These are phyloP conservation scores for Lophotis ruficrista DNA, from an alignment of 2,113 vertebrate species.

Conservation along the genomic window DNA sequence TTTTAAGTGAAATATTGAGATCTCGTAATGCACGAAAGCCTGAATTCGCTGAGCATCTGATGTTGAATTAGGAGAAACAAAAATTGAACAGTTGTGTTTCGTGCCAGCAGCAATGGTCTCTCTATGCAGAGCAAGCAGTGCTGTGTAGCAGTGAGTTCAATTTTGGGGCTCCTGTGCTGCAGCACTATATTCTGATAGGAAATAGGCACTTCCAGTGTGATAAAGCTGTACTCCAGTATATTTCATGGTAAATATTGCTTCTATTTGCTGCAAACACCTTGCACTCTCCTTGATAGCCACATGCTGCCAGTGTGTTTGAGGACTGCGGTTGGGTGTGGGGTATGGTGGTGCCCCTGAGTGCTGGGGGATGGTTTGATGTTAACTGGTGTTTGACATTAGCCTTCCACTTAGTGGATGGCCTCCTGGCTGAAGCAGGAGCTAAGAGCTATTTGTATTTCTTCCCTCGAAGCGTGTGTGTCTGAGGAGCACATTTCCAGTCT, in stretches of 20 bases:
- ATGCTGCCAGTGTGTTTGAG: neutral
- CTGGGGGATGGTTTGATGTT: neutral
- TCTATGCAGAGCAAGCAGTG: neutral
- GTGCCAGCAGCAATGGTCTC: neutral
- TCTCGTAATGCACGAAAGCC: neutral
- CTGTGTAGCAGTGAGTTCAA: neutral
- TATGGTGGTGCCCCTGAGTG: neutral
- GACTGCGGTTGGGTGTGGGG: neutral
- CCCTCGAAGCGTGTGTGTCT: neutral
- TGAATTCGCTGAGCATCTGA: neutral
- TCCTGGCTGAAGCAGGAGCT: neutral
- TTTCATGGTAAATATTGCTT: neutral
- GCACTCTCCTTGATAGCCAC: accelerated
- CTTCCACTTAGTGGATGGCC: neutral
- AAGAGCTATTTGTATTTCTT: neutral
- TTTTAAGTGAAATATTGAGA: neutral
- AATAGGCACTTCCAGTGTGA: neutral
- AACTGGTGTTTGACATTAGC: neutral
- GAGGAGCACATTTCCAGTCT: neutral
- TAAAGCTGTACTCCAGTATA: neutral
- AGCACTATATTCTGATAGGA: neutral
- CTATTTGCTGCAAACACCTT: neutral
- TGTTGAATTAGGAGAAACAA: neutral
- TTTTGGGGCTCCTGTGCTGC: neutral
- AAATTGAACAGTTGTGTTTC: neutral